These are phyloP conservation scores for Noctua janthina DNA, from an alignment of 2,888 invertebrate species.

Conservation along the genomic window DNA sequence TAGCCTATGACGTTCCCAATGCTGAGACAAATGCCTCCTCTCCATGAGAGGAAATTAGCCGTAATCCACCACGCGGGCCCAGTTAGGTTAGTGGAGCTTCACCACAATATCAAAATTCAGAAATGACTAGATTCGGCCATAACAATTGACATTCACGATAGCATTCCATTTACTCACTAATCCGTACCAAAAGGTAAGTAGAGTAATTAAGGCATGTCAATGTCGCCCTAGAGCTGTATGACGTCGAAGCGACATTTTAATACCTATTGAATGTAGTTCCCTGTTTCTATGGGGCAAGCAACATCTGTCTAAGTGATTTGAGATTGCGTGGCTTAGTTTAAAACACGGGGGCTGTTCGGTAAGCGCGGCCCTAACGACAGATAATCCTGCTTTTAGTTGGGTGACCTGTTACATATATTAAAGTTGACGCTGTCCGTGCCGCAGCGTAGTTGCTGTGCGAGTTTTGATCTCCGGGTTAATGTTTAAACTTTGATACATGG, in stretches of 20 bases:
- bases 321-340: slow-evolving; percentile 62
- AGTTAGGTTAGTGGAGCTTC: background rate
- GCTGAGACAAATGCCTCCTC: background rate
- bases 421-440: slow-evolving; percentile 53
- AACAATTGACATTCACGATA: background rate
- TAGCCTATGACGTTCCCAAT: background rate
- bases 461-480: slow-evolving; percentile 56
- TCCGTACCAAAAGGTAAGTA: slow-evolving; percentile 35
- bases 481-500: slow-evolving; percentile 63
- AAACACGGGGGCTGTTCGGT: slow-evolving; percentile 50
- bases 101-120: background rate
- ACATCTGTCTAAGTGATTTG: slow-evolving; percentile 59
- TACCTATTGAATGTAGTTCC: slow-evolving; percentile 37
- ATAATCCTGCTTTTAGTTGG: slow-evolving; percentile 66
- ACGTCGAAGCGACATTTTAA: slow-evolving; percentile 45
- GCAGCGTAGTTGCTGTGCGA: slow-evolving; percentile 47
- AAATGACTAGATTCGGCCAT: background rate
- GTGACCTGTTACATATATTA: slow-evolving; percentile 64
- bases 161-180: slow-evolving; percentile 14
- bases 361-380: slow-evolving; percentile 57
- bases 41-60: background rate
- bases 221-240: slow-evolving; percentile 29
- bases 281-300: slow-evolving; percentile 54
- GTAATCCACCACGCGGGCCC: background rate
- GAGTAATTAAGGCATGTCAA: slow-evolving; percentile 52